Percentiles rank a stretch among this genome's conserved stretches.
Evolutionary conservation across 1,140 invertebrate genomes (phyloP).

Genomic region (Bactericera cockerelli): DNA sequence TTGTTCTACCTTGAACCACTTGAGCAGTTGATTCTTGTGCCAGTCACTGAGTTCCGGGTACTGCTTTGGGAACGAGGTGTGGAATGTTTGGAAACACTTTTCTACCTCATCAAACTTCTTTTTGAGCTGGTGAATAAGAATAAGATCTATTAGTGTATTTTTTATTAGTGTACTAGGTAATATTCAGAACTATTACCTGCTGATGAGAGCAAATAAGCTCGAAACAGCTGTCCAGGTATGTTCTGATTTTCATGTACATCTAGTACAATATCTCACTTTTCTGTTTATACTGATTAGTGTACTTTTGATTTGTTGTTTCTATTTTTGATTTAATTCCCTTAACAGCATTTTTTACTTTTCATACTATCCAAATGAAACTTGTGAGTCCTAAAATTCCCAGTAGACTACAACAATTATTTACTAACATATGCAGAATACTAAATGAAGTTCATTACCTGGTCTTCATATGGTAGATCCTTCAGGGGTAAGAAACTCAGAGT

Average conservation of each 20-base stretch:
- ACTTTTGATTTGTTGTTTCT: neutral
- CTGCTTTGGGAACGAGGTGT: neutral
- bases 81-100: neutral
- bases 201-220: too few relatives aligned
- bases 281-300: too few relatives aligned
- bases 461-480: neutral
- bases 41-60: neutral
- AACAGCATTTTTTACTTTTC: too few relatives aligned
- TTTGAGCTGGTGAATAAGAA: neutral
- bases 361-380: too few relatives aligned
- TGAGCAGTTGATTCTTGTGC: conserved; percentile 3
- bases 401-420: neutral
- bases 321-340: neutral
- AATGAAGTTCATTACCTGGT: too few relatives aligned
- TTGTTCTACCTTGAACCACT: neutral
- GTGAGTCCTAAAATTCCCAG: neutral
- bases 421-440: too few relatives aligned
- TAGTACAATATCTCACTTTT: too few relatives aligned
- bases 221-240: too few relatives aligned
- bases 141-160: neutral
- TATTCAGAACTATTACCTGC: too few relatives aligned
- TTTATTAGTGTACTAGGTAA: neutral
- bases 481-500: neutral
- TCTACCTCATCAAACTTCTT: neutral
- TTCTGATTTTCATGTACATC: too few relatives aligned